Evolutionary conservation across 1,140 invertebrate species (phyloP).

Genomic region (Drosophila albomicans): DNA sequence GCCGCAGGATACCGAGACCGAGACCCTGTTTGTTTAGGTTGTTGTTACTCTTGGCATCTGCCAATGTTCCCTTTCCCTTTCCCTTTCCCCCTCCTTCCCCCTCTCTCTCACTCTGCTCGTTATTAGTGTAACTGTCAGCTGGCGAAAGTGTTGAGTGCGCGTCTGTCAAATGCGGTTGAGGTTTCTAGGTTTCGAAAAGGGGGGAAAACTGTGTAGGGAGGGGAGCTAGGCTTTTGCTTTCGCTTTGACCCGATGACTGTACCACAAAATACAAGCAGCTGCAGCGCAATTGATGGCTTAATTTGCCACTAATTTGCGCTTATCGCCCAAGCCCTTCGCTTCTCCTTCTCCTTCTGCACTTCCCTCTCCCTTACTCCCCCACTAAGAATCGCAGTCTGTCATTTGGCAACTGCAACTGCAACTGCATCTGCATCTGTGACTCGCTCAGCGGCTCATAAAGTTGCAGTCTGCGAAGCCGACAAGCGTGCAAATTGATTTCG

Average conservation of each 20-base stretch:
- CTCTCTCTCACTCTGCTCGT: slow-evolving; percentile 15
- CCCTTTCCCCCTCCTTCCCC: no score
- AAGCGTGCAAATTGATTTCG: slow-evolving; percentile 73
- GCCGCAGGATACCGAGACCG: slow-evolving; percentile 28
- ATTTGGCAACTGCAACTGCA: background rate
- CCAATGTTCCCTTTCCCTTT: background rate
- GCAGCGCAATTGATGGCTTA: slow-evolving; percentile 69
- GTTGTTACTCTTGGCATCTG: slow-evolving; percentile 26
- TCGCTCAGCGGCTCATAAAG: slow-evolving; percentile 6
- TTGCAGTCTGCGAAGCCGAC: slow-evolving; percentile 9
- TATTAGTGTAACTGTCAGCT: slow-evolving; percentile 80
- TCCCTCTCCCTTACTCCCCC: background rate
- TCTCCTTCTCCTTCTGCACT: background rate
- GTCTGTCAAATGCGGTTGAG: slow-evolving; percentile 72
- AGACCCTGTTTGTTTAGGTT: slow-evolving; percentile 38
- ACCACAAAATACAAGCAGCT: slow-evolving; percentile 53
- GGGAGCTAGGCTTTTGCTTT: background rate
- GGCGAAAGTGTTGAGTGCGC: slow-evolving; percentile 77
- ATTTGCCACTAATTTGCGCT: slow-evolving; percentile 81
- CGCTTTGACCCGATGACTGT: slow-evolving; percentile 15
- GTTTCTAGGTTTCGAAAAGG: slow-evolving; percentile 8
- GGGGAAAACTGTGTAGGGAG: background rate
- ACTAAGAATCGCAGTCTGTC: background rate
- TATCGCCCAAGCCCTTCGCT: slow-evolving; percentile 42
- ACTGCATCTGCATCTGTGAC: background rate